Evolutionary conservation across 2,888 invertebrate genomes (phyloP).

Genomic region (Siphonodentalium dalli): DNA sequence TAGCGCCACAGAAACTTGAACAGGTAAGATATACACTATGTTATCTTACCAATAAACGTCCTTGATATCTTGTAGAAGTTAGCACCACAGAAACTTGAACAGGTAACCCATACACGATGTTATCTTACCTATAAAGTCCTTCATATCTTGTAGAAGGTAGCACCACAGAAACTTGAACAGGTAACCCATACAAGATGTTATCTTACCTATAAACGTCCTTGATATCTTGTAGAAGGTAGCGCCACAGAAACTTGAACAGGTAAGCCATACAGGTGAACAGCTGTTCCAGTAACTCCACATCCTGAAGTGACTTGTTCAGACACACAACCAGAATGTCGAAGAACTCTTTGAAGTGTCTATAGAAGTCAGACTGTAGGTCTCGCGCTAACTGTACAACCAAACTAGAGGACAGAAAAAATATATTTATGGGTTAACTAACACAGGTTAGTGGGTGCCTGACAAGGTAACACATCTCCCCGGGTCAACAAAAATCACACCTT

Average conservation of each 20-base stretch:
- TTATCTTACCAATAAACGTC: constrained; percentile 71
- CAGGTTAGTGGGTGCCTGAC: no score
- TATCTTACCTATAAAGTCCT: no score
- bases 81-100: constrained; percentile 87
- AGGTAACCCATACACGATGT: constrained; percentile 86
- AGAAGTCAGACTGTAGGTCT: constrained; percentile 89
- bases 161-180: constrained; percentile 89
- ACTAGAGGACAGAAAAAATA: constrained; percentile 68
- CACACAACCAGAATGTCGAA: constrained; percentile 75
- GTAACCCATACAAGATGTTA: constrained; percentile 66
- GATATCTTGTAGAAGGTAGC: constrained; percentile 82
- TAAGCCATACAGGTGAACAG: constrained; percentile 85
- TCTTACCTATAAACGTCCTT: constrained; percentile 72
- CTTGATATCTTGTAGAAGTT: constrained; percentile 80
- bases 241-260: constrained; percentile 87
- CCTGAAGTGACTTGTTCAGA: constrained; percentile 74
- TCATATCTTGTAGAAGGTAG: constrained; percentile 82
- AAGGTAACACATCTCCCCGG: no score
- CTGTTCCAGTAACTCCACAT: constrained; percentile 86
- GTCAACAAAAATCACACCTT: no score
- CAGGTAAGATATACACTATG: no score
- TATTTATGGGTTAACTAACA: no score
- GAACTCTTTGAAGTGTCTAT: constrained; percentile 81
- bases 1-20: no score
- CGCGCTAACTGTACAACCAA: constrained; percentile 84